These are phyloP conservation scores for Physocephala rufipes DNA, from an alignment of 2,888 invertebrate species.

Conservation along the genomic window DNA sequence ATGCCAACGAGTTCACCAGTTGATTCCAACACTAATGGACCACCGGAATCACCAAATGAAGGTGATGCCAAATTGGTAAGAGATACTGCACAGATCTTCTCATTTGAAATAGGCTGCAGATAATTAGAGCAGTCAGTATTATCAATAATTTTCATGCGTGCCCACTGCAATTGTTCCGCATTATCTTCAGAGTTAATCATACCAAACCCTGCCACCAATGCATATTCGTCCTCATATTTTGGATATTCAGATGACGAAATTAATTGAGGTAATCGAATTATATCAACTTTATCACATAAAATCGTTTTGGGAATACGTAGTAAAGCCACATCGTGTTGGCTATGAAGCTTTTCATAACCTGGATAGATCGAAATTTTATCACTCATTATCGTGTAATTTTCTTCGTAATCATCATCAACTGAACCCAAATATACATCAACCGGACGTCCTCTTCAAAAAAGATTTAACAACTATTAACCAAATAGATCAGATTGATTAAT, in stretches of 20 bases:
- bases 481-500: too few species aligned
- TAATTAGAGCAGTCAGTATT: background rate
- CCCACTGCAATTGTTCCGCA: background rate
- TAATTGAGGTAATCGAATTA: background rate
- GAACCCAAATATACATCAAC: background rate
- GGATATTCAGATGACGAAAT: background rate
- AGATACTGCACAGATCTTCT: background rate
- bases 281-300: background rate
- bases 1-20: conserved; percentile 49
- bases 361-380: background rate
- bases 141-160: background rate
- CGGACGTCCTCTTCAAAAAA: background rate
- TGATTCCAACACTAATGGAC: conserved; percentile 51
- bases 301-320: background rate
- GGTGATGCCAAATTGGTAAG: conserved; percentile 44
- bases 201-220: background rate
- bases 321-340: background rate
- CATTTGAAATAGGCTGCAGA: background rate
- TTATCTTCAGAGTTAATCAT: background rate
- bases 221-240: background rate
- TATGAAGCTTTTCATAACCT: background rate
- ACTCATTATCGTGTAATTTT: background rate
- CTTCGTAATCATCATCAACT: background rate
- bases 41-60: conserved; percentile 61
- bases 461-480: background rate